These are phyloP conservation scores for Oryzaephilus surinamensis DNA, from an alignment of 1,140 invertebrate species.

Conservation along the genomic window DNA sequence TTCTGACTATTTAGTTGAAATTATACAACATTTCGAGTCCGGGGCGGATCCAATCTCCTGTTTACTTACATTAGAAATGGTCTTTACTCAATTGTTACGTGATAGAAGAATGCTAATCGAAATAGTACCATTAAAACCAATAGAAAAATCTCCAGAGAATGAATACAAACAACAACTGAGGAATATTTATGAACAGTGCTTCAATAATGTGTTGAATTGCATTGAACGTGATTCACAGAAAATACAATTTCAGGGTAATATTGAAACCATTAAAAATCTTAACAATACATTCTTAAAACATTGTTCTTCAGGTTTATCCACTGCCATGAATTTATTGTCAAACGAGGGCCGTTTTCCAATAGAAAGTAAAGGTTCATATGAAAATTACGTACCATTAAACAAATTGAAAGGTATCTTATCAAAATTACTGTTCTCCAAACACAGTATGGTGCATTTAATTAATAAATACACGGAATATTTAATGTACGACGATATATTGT, in stretches of 20 bases:
- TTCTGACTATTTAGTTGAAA: slow-evolving; percentile 50
- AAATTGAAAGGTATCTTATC: slow-evolving; percentile 49
- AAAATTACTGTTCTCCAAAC: slow-evolving; percentile 43
- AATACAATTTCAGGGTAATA: slow-evolving; percentile 42
- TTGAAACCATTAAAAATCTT: neutral
- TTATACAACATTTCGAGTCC: slow-evolving; percentile 51
- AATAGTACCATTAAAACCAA: slow-evolving; percentile 42
- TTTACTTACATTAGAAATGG: slow-evolving; percentile 53
- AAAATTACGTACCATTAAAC: slow-evolving; percentile 48
- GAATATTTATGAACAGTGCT: slow-evolving; percentile 49
- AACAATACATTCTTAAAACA: neutral
- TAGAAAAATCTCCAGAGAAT: slow-evolving; percentile 44
- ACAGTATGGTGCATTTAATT: slow-evolving; percentile 42
- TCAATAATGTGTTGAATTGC: slow-evolving; percentile 41
- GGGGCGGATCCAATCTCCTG: slow-evolving; percentile 42
- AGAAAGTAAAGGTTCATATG: slow-evolving; percentile 36
- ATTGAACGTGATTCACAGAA: slow-evolving; percentile 41
- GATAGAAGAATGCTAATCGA: slow-evolving; percentile 49
- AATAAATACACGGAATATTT: slow-evolving; percentile 51
- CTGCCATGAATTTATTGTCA: slow-evolving; percentile 52
- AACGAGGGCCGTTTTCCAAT: slow-evolving; percentile 52
- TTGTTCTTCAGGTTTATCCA: slow-evolving; percentile 43
- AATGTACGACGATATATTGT: slow-evolving; percentile 51
- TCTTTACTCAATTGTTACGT: slow-evolving; percentile 55
- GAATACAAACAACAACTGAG: slow-evolving; percentile 49